Base-by-base conservation (phyloP, 1,140 invertebrate genomes). In the Battus philenor region DNA sequence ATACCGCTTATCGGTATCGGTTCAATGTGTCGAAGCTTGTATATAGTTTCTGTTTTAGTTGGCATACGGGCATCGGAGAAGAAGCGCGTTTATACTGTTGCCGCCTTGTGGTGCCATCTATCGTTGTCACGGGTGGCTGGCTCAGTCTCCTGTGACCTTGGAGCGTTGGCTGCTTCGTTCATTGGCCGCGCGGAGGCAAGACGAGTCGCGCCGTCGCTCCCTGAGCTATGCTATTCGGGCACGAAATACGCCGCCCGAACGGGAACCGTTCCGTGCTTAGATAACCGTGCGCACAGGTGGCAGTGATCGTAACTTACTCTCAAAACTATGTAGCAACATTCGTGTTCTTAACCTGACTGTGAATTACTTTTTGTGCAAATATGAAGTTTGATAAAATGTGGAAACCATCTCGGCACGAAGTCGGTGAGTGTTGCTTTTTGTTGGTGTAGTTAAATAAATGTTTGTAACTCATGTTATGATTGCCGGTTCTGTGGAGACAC, bases 1-100 rank as follows among this genome's bases (percentile, higher is more conserved):
- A 67, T 77, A 78, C 68, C 68, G 70, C 73, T 83, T n/a, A n/a
- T n/a, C n/a, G n/a, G n/a, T 80, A 83, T 83, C 79, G 70, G 65
- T 59, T 68, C 75, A 81, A 79, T 74, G 65, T 55, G 65, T 49
- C 54, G 54, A 43, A 56, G 57, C 59, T 45, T 57, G 38, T 26
- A 27, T 16, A 64, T 57, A 59, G 56, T 66, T 69, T 66, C 59
- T 71, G 62, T 68, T 78, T 41, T 78, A 83, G 79, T 84, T 78
- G 73, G 69, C 68, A 72, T 76, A 80, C 77, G 75, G 73, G 77
- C 69, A 62, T 60, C 71, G 59, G 47, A 47, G 61, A 57, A 62
- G 66, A 44, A 60, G 58, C 69, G 68, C 69, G 76, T 71, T 58
- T 63, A n/a, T 47, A 32, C 30, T 44, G 45, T 13, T 51, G 27